Conservation (phyloP, 2,888 invertebrate species). For the Cryptocheilus praepositus region DNA sequence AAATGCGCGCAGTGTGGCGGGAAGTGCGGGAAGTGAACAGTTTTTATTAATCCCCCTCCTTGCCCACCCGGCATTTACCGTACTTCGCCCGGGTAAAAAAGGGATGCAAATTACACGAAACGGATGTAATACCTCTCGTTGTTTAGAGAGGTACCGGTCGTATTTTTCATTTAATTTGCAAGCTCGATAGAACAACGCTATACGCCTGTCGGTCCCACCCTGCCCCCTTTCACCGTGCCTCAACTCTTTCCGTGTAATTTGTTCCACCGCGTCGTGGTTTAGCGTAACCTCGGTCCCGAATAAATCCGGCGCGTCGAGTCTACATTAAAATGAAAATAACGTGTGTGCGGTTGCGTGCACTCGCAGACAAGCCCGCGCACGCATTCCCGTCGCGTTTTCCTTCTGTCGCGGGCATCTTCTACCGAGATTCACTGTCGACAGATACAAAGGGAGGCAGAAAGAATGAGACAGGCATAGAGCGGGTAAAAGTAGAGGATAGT, state of each 20-base stretch:
- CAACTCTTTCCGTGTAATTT: conserved; percentile 25
- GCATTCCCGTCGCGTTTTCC: no score
- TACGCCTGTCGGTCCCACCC: not conserved
- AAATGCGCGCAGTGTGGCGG: conserved; percentile 4
- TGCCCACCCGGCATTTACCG: not conserved
- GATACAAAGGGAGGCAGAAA: conserved; percentile 23
- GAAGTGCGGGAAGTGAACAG: not conserved
- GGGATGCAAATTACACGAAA: conserved; percentile 6
- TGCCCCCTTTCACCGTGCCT: not conserved
- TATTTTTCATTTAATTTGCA: conserved; percentile 33
- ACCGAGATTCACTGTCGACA: conserved; percentile 24
- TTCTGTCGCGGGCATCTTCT: not conserved
- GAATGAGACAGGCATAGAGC: conserved; percentile 14
- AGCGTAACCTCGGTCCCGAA: conserved; percentile 10
- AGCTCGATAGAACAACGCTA: conserved; percentile 10
- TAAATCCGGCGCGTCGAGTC: conserved; percentile 24
- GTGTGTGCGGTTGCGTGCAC: no score
- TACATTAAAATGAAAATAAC: conserved; percentile 1
- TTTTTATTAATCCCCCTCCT: conserved; percentile 1
- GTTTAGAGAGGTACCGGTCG: conserved; percentile 7
- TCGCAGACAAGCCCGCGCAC: no score
- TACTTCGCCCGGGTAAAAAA: no score
- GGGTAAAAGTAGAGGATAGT: conserved; percentile 12
- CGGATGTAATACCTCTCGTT: conserved; percentile 5
- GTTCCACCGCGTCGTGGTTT: not conserved